Conservation (phyloP, 2,888 invertebrate species). For the Phasia obesa region DNA sequence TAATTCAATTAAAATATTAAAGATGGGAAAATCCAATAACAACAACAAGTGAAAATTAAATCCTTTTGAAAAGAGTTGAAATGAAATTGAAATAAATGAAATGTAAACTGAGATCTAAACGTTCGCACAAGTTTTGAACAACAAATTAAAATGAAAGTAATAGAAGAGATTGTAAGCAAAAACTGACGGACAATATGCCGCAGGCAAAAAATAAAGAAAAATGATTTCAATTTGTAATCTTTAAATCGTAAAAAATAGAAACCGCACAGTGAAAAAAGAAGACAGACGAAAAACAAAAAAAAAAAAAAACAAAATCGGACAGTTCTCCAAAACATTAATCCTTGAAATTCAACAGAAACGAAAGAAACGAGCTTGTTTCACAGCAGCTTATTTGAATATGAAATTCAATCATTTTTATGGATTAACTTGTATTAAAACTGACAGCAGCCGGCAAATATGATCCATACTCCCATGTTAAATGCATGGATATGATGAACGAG, state of each 20-base stretch:
- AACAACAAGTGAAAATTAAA: slow-evolving; percentile 58
- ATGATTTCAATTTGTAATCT: slow-evolving; percentile 69
- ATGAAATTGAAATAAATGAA: slow-evolving; percentile 50
- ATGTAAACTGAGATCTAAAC: slow-evolving; percentile 43
- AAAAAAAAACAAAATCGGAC: slow-evolving; percentile 32
- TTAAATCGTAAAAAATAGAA: slow-evolving; percentile 37
- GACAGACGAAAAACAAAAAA: background rate
- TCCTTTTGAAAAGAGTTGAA: slow-evolving; percentile 41
- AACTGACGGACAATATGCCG: slow-evolving; percentile 14
- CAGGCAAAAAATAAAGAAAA: slow-evolving; percentile 50
- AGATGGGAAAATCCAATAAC: background rate
- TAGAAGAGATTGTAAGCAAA: slow-evolving; percentile 7
- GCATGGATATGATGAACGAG: slow-evolving; percentile 32
- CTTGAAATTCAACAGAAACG: slow-evolving; percentile 28
- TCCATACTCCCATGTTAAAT: slow-evolving; percentile 9
- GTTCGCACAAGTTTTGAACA: slow-evolving; percentile 11
- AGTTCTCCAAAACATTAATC: slow-evolving; percentile 57
- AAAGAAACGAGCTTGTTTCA: slow-evolving; percentile 15
- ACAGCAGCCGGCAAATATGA: slow-evolving; percentile 66
- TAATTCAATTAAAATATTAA: slow-evolving; percentile 20
- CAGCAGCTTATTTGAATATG: slow-evolving; percentile 61
- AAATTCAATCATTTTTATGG: slow-evolving; percentile 70
- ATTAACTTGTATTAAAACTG: slow-evolving; percentile 70
- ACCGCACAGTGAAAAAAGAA: background rate
- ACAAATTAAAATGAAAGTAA: slow-evolving; percentile 60